These are phyloP conservation scores for Acronicta aceris DNA, from an alignment of 2,888 invertebrate species.

Conservation along the genomic window DNA sequence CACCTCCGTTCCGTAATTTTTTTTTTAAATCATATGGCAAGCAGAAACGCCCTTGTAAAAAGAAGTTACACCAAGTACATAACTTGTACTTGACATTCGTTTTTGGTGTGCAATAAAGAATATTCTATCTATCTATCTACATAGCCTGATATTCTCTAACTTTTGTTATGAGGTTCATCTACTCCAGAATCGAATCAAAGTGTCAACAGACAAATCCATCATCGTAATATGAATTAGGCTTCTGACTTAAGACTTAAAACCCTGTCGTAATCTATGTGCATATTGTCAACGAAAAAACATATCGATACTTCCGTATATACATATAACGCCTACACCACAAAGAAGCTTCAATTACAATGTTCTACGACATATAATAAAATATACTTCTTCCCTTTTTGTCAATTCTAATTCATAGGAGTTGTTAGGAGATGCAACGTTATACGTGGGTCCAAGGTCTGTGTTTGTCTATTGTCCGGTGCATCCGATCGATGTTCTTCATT, in stretches of 20 bases:
- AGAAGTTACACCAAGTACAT: too few species aligned
- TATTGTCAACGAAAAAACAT: conserved; percentile 17
- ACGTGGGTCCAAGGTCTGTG: conserved; percentile 44
- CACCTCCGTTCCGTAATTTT: too few species aligned
- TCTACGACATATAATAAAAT: conserved; percentile 26
- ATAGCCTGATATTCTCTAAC: too few species aligned
- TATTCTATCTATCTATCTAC: too few species aligned
- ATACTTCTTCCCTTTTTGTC: conserved; percentile 40
- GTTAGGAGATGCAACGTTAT: conserved; percentile 30
- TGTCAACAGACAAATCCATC: neutral
- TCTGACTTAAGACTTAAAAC: neutral
- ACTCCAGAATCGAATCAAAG: neutral
- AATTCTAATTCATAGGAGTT: conserved; percentile 52
- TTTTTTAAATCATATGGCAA: too few species aligned
- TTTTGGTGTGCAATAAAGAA: too few species aligned
- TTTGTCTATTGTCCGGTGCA: conserved; percentile 45
- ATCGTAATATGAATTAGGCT: neutral
- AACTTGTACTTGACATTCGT: too few species aligned
- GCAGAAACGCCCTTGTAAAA: too few species aligned
- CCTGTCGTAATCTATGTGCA: neutral
- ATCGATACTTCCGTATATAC: conserved; percentile 46
- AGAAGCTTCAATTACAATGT: conserved; percentile 25
- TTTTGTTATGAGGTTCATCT: too few species aligned
- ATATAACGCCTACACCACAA: conserved; percentile 27
- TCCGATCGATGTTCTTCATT: conserved; percentile 40